Evolutionary conservation across 1,140 invertebrate species (phyloP).

Genomic region (Micrasema minimum): DNA sequence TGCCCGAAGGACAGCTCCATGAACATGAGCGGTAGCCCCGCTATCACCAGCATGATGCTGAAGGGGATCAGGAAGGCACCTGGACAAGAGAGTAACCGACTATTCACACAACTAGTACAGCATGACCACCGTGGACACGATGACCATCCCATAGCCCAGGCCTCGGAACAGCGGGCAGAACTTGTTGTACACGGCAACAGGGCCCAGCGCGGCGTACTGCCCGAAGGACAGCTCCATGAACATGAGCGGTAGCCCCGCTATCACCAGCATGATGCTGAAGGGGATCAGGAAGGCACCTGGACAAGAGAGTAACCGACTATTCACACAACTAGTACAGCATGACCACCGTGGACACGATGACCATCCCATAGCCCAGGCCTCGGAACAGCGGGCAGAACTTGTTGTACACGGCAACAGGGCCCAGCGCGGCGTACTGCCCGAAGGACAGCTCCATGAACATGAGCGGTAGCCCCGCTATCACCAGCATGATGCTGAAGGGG

Average conservation of each 20-base stretch:
- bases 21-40: slow-evolving; percentile 88
- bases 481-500: slow-evolving; percentile 85
- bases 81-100: slow-evolving; percentile 54
- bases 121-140: slow-evolving; percentile 85
- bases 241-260: slow-evolving; percentile 87
- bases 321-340: slow-evolving; percentile 87
- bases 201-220: slow-evolving; percentile 80
- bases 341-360: slow-evolving; percentile 84
- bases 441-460: slow-evolving; percentile 90
- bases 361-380: slow-evolving; percentile 86
- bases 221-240: slow-evolving; percentile 87
- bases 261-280: slow-evolving; percentile 85
- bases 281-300: slow-evolving; percentile 85
- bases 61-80: slow-evolving; percentile 87
- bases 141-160: slow-evolving; percentile 85
- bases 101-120: too few relatives aligned
- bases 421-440: slow-evolving; percentile 79
- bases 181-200: slow-evolving; percentile 76
- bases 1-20: slow-evolving; percentile 86
- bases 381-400: slow-evolving; percentile 75
- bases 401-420: slow-evolving; percentile 77
- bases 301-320: too few relatives aligned
- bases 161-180: slow-evolving; percentile 78
- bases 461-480: slow-evolving; percentile 84
- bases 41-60: slow-evolving; percentile 85